Evolutionary conservation across 2,888 invertebrate species (phyloP), one percentile per base, ranked within the genome.

Genomic region (Acronicta aceris): DNA sequence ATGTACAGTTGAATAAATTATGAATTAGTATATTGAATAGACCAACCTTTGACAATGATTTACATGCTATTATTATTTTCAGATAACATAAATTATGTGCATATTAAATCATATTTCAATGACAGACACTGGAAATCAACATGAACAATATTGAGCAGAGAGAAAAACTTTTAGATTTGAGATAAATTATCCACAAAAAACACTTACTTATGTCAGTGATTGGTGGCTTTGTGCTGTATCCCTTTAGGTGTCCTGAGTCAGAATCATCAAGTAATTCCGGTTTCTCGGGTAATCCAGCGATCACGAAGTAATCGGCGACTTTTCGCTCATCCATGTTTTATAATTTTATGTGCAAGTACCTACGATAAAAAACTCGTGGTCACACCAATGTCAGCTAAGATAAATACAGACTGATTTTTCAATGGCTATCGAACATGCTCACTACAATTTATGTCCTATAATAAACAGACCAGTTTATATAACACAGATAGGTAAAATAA

Each of bases 261-360:
- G 97, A 97, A 79, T 97, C 97, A 85, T 97, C 97, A 53, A 98
- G 94, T 61, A 97, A 95, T 83, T 97, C 96, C 30, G 97, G 97
- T 83, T 97, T 96, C 68, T 97, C 97, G 15, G 98, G 98, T 88
- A 99, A 95, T 30, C 99, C 99, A 85, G 99, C 99, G 67, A 99
- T 98, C 76, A 99, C 99, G 95, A 99, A 99, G 94, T 99, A 99
- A 95, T 99, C 99, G 25, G 98, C 99, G 70, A 99, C 98, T 90
- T 97, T 96, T 85, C 97, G 95, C 82, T 98, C 98, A 87, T 98
- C 98, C 98, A 98, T 98, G 76, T 75, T 92, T 76, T 76, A 76
- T 58, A 74, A 66, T 72, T 76, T 66, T 79, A 75, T 68, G 65
- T 78, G 71, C 53, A 63, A 79, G 62, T 75, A 81, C 81, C 85